A percentile compares a stretch with the other conserved stretches of the same genome.
phyloP scores from a whole-genome alignment of 2,113 vertebrate species.

The Tapirus terrestris region DNA sequence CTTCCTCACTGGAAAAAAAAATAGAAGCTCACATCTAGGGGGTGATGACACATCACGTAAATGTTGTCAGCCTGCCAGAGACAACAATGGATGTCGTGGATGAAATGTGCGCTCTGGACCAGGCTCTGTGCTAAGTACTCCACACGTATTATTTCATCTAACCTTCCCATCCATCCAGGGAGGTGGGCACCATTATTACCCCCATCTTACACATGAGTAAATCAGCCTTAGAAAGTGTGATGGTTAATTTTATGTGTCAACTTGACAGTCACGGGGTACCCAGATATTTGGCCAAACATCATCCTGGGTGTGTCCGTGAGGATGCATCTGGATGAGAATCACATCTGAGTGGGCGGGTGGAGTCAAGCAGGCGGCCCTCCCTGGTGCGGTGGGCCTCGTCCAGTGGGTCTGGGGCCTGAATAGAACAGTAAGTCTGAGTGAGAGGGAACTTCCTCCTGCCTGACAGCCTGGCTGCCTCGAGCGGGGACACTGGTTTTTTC shows the following conservation, averaged over 20 bases:
- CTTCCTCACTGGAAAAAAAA: not conserved
- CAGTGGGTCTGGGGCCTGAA: no score
- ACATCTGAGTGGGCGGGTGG: not conserved
- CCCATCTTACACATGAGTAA: not conserved
- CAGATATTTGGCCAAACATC: not conserved
- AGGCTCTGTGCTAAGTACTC: not conserved
- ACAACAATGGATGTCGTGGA: not conserved
- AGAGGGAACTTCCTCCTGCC: not conserved
- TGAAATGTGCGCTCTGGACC: no score
- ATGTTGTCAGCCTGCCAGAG: not conserved
- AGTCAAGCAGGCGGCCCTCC: not conserved
- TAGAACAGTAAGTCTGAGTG: not conserved
- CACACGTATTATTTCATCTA: not conserved
- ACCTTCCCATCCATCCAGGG: not conserved
- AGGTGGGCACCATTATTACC: not conserved
- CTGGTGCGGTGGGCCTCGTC: not conserved
- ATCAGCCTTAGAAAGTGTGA: not conserved
- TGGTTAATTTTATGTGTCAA: not conserved
- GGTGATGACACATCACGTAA: not conserved
- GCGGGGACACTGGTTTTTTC: not conserved
- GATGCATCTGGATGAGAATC: not conserved
- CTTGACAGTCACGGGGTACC: not conserved
- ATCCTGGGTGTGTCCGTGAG: not conserved
- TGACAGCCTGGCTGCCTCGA: not conserved
- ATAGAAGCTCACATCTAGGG: not conserved